phyloP scores from a whole-genome alignment of 2,113 vertebrate species.

The Rhabdornis inornatus region DNA sequence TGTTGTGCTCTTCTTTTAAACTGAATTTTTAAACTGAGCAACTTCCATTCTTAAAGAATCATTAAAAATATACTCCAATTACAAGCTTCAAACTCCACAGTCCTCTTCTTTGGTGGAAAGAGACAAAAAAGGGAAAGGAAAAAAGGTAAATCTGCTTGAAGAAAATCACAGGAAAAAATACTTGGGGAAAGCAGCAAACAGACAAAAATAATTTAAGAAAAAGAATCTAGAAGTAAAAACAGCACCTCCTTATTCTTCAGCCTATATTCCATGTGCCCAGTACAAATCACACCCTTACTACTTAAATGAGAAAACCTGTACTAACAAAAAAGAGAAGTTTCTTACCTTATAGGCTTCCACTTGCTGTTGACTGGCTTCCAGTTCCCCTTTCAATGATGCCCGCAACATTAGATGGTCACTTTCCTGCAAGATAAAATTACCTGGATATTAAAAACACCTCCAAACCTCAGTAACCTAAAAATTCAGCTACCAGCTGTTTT shows the following conservation, averaged over 20 bases:
- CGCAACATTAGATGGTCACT: slow-evolving; percentile 82
- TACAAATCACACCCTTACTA: background rate
- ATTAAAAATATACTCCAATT: background rate
- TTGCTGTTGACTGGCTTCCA: slow-evolving; percentile 91
- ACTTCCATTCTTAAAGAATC: background rate
- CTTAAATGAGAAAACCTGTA: background rate
- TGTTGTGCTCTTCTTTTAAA: background rate
- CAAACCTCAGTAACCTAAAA: background rate
- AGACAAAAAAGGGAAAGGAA: background rate
- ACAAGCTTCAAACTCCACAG: background rate
- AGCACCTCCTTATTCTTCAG: background rate
- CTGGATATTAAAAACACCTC: background rate
- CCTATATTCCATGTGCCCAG: background rate
- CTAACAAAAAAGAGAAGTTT: background rate
- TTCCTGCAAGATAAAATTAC: slow-evolving; percentile 77
- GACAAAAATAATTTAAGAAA: background rate
- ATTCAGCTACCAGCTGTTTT: background rate
- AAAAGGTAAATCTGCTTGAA: background rate
- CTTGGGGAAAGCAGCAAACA: background rate
- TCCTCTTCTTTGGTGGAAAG: background rate
- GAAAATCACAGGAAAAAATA: background rate
- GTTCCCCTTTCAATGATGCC: slow-evolving; percentile 87
- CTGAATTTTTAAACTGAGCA: background rate
- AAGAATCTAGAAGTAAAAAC: background rate
- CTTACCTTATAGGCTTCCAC: slow-evolving; percentile 89